Base-by-base conservation (phyloP, 2,113 vertebrate genomes). In the Noturus placidus region DNA sequence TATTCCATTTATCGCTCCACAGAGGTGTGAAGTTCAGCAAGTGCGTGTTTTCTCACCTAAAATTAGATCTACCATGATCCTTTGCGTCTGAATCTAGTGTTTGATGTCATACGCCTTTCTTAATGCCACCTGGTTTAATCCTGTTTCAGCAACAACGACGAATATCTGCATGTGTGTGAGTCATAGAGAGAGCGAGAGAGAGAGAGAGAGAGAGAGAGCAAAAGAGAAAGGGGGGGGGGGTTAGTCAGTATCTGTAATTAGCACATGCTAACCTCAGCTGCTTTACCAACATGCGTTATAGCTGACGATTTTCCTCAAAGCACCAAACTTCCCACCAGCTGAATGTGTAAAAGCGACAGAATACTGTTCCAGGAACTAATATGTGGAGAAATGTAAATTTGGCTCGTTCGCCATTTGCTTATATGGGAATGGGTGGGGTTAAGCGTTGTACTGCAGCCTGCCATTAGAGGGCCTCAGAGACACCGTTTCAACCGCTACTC, bases 11-110 rank as follows among this genome's bases (percentile, higher is more conserved):
- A 30, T 38, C 15, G 7, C 82, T 50, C 27, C 30, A 38, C 50
- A 33, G 38, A 38, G 63, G 42, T 84, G 82, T 69, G 61, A 84
- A 70, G 82, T 70, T 69, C 25, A 84, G 61, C 56, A 59, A 83
- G 15, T 56, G 46, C 6, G 9, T 72, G 30, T 72, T 84, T 84
- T 72, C 83, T 56, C 52, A 72, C 42, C 83, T 72, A 56, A 72
- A 54, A 84, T 84, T 70, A 33, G 46, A 22, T 72, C 67, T 72
- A 50, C 67, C 67, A 72, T 84, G 30, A 84, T 56, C 52, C 65
- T 84, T 72, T 25, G 59, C 42, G 20, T 6, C 81, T 17, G 33
- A 76, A 46, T 46, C 20, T 27, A 15, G 74, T 27, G 11, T 50
- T 77, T 83, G 69, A 57, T 42, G 46, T n/a, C 74, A 65, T 74